Percentiles rank a stretch among this genome's conserved stretches.
phyloP scores from a whole-genome alignment of 2,113 vertebrate genomes.

The Neodontobutis hainanensis region DNA sequence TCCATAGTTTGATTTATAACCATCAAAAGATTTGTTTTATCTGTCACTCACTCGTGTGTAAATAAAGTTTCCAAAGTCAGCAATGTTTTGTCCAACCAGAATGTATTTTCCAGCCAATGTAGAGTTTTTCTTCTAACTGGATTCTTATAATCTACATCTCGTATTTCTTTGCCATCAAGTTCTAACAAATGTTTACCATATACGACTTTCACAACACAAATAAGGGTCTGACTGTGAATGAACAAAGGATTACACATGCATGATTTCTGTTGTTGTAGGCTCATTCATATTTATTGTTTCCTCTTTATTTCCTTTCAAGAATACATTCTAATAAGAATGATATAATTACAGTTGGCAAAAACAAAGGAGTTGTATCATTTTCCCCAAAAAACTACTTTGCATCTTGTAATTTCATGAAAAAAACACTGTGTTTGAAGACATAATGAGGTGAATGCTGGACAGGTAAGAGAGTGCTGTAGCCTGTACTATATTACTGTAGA shows the following conservation, averaged over 20 bases:
- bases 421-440: no score
- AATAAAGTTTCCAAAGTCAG: no score
- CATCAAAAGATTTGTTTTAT: no score
- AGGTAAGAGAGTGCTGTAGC: no score
- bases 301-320: constrained; percentile 1
- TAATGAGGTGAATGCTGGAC: no score
- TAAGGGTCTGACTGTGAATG: not conserved
- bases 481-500: no score
- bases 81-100: no score
- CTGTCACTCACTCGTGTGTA: no score
- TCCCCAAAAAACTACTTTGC: not conserved
- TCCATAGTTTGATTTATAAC: no score
- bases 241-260: not conserved
- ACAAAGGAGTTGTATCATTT: not conserved
- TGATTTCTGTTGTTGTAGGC: constrained; percentile 1
- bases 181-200: not conserved
- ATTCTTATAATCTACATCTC: not conserved
- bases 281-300: constrained; percentile 13
- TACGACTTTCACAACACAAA: not conserved
- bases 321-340: constrained; percentile 2
- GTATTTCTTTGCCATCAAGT: not conserved
- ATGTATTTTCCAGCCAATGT: no score
- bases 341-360: constrained; percentile 1
- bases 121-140: no score
- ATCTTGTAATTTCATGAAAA: not conserved